Evolutionary conservation across 1,140 invertebrate genomes (phyloP).

Genomic region (Ceratoteleas bidentatus): DNA sequence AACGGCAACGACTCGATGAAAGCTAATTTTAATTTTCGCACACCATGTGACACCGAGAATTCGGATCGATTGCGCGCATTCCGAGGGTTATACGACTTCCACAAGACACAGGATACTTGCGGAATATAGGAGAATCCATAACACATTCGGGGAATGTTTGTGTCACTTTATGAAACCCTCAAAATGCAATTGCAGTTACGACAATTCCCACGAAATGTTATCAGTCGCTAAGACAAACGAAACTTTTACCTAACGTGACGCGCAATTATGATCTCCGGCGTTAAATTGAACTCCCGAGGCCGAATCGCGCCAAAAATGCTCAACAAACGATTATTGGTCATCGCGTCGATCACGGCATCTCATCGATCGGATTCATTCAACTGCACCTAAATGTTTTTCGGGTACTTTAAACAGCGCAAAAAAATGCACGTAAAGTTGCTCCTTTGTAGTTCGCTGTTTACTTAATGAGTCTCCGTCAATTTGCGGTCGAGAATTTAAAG

Average conservation of each 20-base stretch:
- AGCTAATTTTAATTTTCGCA: slow-evolving; percentile 68
- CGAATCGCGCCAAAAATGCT: background rate
- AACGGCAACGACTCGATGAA: slow-evolving; percentile 62
- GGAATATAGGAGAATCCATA: slow-evolving; percentile 49
- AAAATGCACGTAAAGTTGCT: slow-evolving; percentile 17
- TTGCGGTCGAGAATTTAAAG: slow-evolving; percentile 23
- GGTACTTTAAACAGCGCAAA: background rate
- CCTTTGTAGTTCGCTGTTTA: slow-evolving; percentile 36
- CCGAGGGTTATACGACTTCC: slow-evolving; percentile 60
- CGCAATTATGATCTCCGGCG: slow-evolving; percentile 11
- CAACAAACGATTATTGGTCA: background rate
- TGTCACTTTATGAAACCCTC: slow-evolving; percentile 56
- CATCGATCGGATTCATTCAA: no score
- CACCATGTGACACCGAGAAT: slow-evolving; percentile 65
- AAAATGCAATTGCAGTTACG: slow-evolving; percentile 29
- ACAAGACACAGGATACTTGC: slow-evolving; percentile 59
- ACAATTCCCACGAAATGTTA: slow-evolving; percentile 7
- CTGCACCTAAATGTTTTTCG: slow-evolving; percentile 10
- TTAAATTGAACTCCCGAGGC: slow-evolving; percentile 15
- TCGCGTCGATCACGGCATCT: no score
- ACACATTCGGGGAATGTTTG: slow-evolving; percentile 55
- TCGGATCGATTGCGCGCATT: slow-evolving; percentile 60
- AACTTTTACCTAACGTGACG: background rate
- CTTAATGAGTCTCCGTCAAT: slow-evolving; percentile 32
- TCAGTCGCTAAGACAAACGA: slow-evolving; percentile 1